phyloP scores from a whole-genome alignment of 2,113 vertebrate species.

The Chionodraco myersi region DNA sequence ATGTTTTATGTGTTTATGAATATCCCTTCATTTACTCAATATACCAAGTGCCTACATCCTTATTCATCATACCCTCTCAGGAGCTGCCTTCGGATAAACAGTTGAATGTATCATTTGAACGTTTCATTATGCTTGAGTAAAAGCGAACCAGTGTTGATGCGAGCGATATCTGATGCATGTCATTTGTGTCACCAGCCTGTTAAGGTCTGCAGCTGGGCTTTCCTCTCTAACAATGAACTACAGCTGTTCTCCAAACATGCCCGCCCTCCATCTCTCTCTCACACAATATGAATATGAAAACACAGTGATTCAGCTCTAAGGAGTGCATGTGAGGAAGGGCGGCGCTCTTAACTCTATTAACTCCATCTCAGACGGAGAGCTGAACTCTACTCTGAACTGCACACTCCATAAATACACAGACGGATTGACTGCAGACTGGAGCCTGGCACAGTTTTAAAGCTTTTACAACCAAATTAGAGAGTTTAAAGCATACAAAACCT shows the following conservation, averaged over 20 bases:
- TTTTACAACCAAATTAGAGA: not conserved
- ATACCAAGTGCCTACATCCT: not conserved
- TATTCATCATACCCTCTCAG: not conserved
- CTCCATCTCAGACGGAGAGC: slow-evolving; percentile 38
- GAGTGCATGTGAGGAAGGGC: slow-evolving; percentile 22
- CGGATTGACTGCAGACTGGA: not conserved
- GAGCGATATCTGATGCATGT: slow-evolving; percentile 19
- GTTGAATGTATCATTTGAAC: not conserved
- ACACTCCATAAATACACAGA: slow-evolving; percentile 21
- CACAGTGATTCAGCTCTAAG: slow-evolving; percentile 28
- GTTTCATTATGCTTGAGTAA: slow-evolving; percentile 40
- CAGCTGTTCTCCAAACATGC: slow-evolving; percentile 54
- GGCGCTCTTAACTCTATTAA: slow-evolving; percentile 51
- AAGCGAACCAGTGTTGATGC: slow-evolving; percentile 20
- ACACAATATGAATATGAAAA: slow-evolving; percentile 51
- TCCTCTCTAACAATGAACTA: slow-evolving; percentile 40
- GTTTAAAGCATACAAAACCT: not conserved
- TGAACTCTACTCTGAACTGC: slow-evolving; percentile 10
- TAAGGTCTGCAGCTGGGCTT: slow-evolving; percentile 31
- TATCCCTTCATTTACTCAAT: too few species aligned
- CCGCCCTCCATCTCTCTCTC: slow-evolving; percentile 21
- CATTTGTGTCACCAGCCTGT: slow-evolving; percentile 1
- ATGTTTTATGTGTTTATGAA: too few species aligned
- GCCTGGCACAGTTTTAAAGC: not conserved
- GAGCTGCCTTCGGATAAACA: not conserved